A percentile compares a stretch with the other conserved stretches of the same genome.
These are phyloP conservation scores for Drosophila sulfurigaster DNA, from an alignment of 1,140 invertebrate species.

Conservation along the genomic window DNA sequence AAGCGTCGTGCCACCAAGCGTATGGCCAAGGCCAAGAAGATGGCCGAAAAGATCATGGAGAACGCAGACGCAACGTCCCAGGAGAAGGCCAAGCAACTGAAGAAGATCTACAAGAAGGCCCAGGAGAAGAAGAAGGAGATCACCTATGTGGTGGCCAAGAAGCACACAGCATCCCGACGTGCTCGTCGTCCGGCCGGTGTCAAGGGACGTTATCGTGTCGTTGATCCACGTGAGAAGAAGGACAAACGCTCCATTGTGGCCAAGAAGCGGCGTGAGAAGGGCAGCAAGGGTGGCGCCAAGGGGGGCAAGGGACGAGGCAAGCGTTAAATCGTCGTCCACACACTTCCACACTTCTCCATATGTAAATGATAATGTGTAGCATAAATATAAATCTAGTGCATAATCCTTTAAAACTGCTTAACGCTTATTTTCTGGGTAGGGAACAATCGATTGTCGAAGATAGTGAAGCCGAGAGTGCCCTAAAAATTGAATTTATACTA, in stretches of 20 bases:
- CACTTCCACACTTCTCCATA: slow-evolving; percentile 5
- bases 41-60: slow-evolving; percentile 96
- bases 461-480: too few species aligned
- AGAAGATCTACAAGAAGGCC: slow-evolving; percentile 97
- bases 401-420: slow-evolving; percentile 16
- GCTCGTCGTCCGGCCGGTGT: slow-evolving; percentile 93
- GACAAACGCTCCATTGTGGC: slow-evolving; percentile 91
- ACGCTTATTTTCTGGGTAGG: neutral
- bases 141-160: slow-evolving; percentile 97
- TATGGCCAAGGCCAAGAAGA: slow-evolving; percentile 97
- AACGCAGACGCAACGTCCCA: slow-evolving; percentile 94
- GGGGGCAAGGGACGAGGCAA: slow-evolving; percentile 37
- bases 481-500: too few species aligned
- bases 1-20: slow-evolving; percentile 94
- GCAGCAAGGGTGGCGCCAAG: slow-evolving; percentile 43
- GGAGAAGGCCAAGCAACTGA: slow-evolving; percentile 97
- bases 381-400: slow-evolving; percentile 51
- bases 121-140: slow-evolving; percentile 95
- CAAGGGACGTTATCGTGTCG: slow-evolving; percentile 96
- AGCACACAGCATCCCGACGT: slow-evolving; percentile 91
- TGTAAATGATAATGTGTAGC: slow-evolving; percentile 53
- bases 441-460: too few species aligned
- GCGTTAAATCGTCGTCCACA: neutral
- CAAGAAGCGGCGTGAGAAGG: slow-evolving; percentile 85
- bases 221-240: slow-evolving; percentile 98